Conservation (phyloP, 2,888 invertebrate species). For the Nephrotoma flavescens region DNA sequence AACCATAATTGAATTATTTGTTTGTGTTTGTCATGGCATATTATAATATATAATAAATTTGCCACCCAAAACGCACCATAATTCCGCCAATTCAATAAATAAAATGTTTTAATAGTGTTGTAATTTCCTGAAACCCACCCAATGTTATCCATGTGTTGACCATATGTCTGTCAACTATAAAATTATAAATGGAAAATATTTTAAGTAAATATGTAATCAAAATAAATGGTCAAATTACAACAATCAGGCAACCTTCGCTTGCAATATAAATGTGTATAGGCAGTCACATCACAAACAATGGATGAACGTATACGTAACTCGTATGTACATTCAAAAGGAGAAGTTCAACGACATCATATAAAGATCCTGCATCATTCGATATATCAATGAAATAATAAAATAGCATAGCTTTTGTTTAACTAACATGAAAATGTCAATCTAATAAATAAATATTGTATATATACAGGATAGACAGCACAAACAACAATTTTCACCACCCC, state of each 20-base stretch:
- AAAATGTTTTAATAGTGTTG: too few relatives aligned
- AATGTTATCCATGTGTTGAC: not conserved
- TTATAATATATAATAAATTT: too few relatives aligned
- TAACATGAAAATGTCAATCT: not conserved
- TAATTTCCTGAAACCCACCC: not conserved
- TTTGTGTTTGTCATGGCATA: too few relatives aligned
- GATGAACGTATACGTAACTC: too few relatives aligned
- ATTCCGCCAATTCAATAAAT: too few relatives aligned
- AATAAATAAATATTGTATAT: not conserved
- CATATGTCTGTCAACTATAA: not conserved
- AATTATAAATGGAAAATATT: too few relatives aligned
- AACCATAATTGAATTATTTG: too few relatives aligned
- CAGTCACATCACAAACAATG: not conserved
- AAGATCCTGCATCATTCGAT: not conserved
- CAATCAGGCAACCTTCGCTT: not conserved
- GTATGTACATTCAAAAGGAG: not conserved
- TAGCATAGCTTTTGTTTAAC: not conserved
- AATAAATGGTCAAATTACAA: not conserved
- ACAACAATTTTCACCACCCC: not conserved
- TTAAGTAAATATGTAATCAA: not conserved
- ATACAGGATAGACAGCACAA: not conserved
- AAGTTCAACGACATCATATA: not conserved
- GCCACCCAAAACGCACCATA: too few relatives aligned
- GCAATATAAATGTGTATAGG: not conserved
- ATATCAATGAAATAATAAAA: not conserved